These are phyloP conservation scores for Helleia helle DNA, from an alignment of 2,888 invertebrate genomes.

Conservation along the genomic window DNA sequence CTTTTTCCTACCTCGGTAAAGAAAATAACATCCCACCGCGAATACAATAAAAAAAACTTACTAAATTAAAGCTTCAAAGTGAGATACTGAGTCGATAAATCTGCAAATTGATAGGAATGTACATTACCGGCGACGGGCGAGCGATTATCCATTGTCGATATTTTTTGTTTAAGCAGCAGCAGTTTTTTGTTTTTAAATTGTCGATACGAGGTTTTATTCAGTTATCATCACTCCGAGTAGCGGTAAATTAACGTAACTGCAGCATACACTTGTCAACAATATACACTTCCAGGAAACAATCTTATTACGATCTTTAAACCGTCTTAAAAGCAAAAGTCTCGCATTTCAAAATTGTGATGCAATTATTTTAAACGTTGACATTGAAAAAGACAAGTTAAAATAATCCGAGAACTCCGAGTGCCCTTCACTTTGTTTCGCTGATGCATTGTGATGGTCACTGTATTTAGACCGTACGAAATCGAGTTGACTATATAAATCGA, in stretches of 20 bases:
- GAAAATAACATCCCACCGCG: too few relatives aligned
- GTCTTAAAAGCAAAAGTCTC: constrained; percentile 66
- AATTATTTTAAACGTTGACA: constrained; percentile 74
- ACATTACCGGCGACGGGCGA: too few relatives aligned
- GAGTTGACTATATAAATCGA: constrained; percentile 39
- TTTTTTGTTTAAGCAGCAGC: too few relatives aligned
- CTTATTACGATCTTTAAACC: constrained; percentile 58
- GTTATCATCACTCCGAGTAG: background rate
- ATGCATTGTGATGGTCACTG: constrained; percentile 68
- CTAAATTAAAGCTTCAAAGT: too few relatives aligned
- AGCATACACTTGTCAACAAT: constrained; percentile 14
- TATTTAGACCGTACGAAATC: constrained; percentile 61
- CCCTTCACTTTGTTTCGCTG: constrained; percentile 65
- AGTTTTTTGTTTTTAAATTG: too few relatives aligned
- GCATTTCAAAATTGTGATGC: constrained; percentile 72
- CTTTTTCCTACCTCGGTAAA: too few relatives aligned
- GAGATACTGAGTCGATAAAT: too few relatives aligned
- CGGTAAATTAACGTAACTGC: background rate
- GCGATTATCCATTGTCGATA: too few relatives aligned
- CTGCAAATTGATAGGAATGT: too few relatives aligned
- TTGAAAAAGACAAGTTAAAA: constrained; percentile 73
- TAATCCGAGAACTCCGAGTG: constrained; percentile 68
- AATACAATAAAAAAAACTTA: too few relatives aligned
- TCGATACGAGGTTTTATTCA: too few relatives aligned
- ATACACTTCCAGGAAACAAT: constrained; percentile 66